These are phyloP conservation scores for Gallinago nigripennis DNA, from an alignment of 2,797 vertebrate genomes.

Conservation along the genomic window DNA sequence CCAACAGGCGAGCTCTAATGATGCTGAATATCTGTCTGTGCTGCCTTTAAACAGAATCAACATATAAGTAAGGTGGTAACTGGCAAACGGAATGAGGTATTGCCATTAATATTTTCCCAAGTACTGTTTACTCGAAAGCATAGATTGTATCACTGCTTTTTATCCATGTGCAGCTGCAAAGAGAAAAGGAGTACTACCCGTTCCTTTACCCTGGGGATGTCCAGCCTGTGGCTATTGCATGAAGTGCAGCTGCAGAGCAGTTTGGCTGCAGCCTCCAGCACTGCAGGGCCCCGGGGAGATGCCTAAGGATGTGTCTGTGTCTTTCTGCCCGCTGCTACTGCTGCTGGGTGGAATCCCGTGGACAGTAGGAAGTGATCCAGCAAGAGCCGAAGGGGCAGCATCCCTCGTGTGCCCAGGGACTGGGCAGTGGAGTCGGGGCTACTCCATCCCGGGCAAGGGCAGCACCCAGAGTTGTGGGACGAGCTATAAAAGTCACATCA, in stretches of 20 bases:
- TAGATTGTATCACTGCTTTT: neutral
- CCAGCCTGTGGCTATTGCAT: neutral
- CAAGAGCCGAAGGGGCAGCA: neutral
- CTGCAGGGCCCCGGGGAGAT: rapidly evolving
- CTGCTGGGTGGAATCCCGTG: neutral
- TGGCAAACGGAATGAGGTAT: rapidly evolving
- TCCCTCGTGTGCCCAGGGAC: too few relatives aligned
- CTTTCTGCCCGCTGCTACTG: neutral
- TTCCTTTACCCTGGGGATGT: neutral
- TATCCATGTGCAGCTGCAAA: neutral
- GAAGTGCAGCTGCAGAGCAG: neutral
- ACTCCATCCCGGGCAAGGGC: neutral
- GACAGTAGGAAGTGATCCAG: neutral
- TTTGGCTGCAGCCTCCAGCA: too few relatives aligned
- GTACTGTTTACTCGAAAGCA: neutral
- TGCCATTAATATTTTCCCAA: neutral
- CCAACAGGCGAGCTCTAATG: neutral
- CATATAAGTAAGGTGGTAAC: rapidly evolving
- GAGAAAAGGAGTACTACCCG: neutral
- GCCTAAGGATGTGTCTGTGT: neutral
- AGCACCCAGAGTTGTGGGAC: neutral
- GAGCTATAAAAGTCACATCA: neutral
- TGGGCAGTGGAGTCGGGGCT: rapidly evolving
- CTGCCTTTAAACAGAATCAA: neutral
- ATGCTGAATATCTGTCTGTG: neutral